phyloP scores from a whole-genome alignment of 2,797 vertebrate species.

The Ispidina picta region DNA sequence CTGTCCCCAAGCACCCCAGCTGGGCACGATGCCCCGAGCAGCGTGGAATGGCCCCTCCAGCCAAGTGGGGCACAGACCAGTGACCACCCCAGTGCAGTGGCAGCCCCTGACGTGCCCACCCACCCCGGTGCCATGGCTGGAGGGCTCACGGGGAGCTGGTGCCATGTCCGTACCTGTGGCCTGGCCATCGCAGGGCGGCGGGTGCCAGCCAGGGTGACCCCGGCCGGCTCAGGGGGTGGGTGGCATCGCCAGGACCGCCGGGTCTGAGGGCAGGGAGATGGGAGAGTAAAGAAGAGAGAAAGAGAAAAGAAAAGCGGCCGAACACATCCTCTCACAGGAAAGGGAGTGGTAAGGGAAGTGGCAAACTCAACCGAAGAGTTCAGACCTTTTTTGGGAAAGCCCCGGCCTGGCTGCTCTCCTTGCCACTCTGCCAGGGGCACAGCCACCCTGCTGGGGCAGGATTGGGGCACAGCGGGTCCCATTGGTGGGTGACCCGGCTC shows the following conservation, averaged over 20 bases:
- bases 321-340: constrained; percentile 71
- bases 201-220: background rate
- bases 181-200: background rate
- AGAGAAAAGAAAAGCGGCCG: constrained; percentile 42
- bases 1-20: background rate
- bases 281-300: constrained; percentile 43
- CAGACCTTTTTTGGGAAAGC: constrained; percentile 76
- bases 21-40: background rate
- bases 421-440: background rate
- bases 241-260: background rate
- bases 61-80: background rate
- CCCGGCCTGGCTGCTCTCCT: constrained; percentile 10
- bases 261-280: background rate
- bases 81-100: accelerated
- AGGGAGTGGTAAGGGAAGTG: constrained; percentile 74
- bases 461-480: background rate
- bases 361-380: constrained; percentile 58
- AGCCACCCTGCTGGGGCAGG: background rate
- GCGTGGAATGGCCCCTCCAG: background rate
- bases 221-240: background rate
- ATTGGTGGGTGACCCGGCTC: accelerated
- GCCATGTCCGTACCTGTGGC: constrained; percentile 11
- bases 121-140: accelerated
- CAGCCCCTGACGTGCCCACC: accelerated
- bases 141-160: background rate